A percentile compares a stretch with the other conserved stretches of the same genome.
Conservation (phyloP, 2,797 vertebrate genomes). For the Natrix natrix region DNA sequence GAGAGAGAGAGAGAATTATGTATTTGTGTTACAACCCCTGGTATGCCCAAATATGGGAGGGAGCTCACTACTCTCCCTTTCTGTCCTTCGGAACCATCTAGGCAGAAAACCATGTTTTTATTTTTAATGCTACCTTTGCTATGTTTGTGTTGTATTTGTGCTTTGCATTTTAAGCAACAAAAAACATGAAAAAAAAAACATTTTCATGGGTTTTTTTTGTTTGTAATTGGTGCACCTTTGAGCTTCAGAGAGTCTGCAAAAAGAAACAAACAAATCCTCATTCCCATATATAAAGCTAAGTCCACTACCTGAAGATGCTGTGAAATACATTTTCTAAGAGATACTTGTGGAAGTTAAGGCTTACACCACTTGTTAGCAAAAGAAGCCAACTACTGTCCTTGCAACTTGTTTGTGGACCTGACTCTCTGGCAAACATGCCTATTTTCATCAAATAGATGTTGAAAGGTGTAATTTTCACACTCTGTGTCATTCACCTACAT, state of each 20-base stretch:
- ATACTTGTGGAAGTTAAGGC: background rate
- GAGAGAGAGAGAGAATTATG: no score
- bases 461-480: slow-evolving; percentile 5
- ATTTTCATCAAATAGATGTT: background rate
- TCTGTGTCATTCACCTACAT: background rate
- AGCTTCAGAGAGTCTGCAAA: background rate
- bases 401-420: background rate
- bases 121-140: no score
- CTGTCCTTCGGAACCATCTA: no score
- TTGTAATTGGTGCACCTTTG: background rate
- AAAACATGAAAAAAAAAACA: no score
- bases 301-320: background rate
- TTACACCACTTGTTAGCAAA: background rate
- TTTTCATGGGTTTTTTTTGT: background rate
- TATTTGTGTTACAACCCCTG: no score
- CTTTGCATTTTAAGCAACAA: no score
- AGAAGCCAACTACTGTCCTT: background rate
- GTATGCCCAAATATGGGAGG: no score
- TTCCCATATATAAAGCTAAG: background rate
- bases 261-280: background rate
- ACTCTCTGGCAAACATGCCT: background rate
- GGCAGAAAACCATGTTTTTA: no score
- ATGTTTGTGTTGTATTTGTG: no score
- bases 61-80: no score
- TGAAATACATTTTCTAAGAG: background rate